Base-by-base conservation (phyloP, 2,797 vertebrate species). In the Lepus townsendii region DNA sequence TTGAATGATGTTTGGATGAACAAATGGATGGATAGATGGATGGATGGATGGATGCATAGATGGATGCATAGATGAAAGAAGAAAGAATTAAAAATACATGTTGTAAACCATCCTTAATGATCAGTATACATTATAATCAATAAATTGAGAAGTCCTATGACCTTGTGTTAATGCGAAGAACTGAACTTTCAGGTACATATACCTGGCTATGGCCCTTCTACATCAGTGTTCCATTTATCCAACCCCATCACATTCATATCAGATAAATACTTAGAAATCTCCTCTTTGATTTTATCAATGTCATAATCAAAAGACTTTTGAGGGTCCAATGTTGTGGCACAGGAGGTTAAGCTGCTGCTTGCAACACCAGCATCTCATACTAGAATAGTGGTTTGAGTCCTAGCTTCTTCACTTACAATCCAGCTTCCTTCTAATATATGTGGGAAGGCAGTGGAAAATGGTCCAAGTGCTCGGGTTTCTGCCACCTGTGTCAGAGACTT, bases 261-360 rank as follows among this genome's bases (percentile, higher is more conserved):
- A 91, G 14, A 52, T 75, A 88, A 96, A 84, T 69, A 79, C 62
- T 84, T 35, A 62, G 30, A 91, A 85, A 35, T n/a, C 3, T 54
- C 52, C 4, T 54, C 27, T 90, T 72, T 84, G 22, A 71, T 69
- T 54, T 63, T 38, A 26, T 35, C 62, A 84, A 16, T 78, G 24
- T 2, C 26, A 50, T 72, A 38, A 62, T 73, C 54, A 38, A 84
- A 90, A 87, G 42, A 47, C 42, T 47, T 47, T 47, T 47, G 42
- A 47, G 42, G 42, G 42, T 47, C 42, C 42, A 47, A 47, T 47
- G 42, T 47, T 47, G 42, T 9, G 7, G 42, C 7, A 47, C 42
- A 47, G 8, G 42, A 47, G 42, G 42, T 47, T 47, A 47, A 47
- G 42, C 42, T 42, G 38, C 38, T 42, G 38, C 38, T 47, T 47